Evolutionary conservation across 2,888 invertebrate species (phyloP).

Genomic region (Ctenicera cuprea): DNA sequence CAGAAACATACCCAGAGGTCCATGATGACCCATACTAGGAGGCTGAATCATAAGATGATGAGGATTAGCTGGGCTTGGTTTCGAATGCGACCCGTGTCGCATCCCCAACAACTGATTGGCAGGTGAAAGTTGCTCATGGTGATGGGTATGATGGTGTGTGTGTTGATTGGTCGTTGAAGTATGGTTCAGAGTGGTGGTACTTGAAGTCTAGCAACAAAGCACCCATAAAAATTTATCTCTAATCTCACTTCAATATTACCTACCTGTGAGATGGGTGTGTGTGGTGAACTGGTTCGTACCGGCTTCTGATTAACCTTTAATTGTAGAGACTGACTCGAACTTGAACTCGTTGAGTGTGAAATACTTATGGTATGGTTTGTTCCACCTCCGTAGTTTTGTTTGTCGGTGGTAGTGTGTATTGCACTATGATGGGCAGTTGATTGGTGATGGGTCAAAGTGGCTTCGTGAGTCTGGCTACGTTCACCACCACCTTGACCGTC

Average conservation of each 20-base stretch:
- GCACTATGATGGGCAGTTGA: constrained; percentile 80
- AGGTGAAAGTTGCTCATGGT: constrained; percentile 81
- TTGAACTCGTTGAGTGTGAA: constrained; percentile 81
- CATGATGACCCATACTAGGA: constrained; percentile 79
- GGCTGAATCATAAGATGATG: constrained; percentile 81
- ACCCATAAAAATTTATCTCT: background rate
- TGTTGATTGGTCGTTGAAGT: constrained; percentile 75
- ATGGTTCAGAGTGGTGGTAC: constrained; percentile 73
- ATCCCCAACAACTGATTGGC: constrained; percentile 74
- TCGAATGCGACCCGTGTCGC: constrained; percentile 75
- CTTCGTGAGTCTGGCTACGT: constrained; percentile 79
- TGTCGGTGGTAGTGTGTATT: constrained; percentile 79
- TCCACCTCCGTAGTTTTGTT: constrained; percentile 74
- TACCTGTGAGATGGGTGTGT: constrained; percentile 59
- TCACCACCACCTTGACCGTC: constrained; percentile 72
- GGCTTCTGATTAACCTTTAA: constrained; percentile 71
- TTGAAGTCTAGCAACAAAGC: constrained; percentile 56
- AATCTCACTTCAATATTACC: background rate
- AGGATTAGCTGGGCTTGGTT: constrained; percentile 66
- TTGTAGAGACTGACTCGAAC: constrained; percentile 79
- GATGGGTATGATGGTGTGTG: constrained; percentile 80
- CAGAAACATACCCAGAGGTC: constrained; percentile 71
- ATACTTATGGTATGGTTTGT: constrained; percentile 76
- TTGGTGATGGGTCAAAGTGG: constrained; percentile 80
- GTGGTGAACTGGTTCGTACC: constrained; percentile 68